Base-by-base conservation (phyloP, 2,888 invertebrate genomes). In the Omphaloscelis lunosa region DNA sequence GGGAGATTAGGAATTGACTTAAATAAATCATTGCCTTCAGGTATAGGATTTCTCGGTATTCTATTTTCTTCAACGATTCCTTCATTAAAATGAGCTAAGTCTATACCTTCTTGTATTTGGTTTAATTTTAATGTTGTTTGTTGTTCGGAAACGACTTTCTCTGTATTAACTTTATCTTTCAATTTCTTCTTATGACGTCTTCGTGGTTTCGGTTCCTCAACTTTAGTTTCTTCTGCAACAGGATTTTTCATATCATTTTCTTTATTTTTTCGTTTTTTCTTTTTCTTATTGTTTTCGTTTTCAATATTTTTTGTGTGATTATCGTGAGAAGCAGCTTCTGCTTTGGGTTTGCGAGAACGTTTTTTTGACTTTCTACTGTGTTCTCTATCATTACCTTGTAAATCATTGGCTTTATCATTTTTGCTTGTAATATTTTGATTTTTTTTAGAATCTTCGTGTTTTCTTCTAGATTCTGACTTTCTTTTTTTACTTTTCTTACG, bases 31-130 rank as follows among this genome's bases (percentile, higher is more conserved):
- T 58, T 80, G n/a, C 45, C 11, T 45, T 90, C 80, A 27, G 74
- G 9, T 72, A 80, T 77, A 48, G 77, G 72, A 59, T 88, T 84
- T 71, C 87, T 86, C 9, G 85, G 72, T 17, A 75, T 39, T 72
- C 88, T 82, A 23, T 85, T 79, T 29, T 88, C 84, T 72, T 88
- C 83, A 39, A 59, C 65, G 5, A 66, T 72, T 39, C 82, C 82
- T 75, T 86, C 83, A 6, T 53, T 65, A 62, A 82, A 71, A 66
- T 83, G 65, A 45, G 74, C 83, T 8, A 85, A 61, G 67, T 88
- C 78, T 56, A 84, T 34, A 39, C 51, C 74, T 29, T 79, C 80
- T 45, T 83, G 72, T 53, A 85, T 83, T 58, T 84, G 79, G 34
- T 70, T 86, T 48, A 82, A 51, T n/a, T 61, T 70, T 12, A 23